Base-by-base conservation (phyloP, 1,140 invertebrate species). In the Mycetomoellerius zeteki region DNA sequence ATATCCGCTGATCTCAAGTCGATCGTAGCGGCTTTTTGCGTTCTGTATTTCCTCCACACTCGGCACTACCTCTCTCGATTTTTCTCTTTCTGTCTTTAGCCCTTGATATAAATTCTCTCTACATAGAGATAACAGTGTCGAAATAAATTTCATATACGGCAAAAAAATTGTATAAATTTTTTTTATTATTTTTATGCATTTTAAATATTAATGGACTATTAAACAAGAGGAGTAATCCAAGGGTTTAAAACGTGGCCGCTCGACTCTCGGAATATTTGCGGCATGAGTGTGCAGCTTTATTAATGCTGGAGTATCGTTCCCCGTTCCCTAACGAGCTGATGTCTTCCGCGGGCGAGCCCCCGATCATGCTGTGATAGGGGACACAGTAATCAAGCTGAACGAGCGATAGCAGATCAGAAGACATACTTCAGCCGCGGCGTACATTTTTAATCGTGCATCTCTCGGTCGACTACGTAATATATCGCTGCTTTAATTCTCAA, bases 1-100 rank as follows among this genome's bases (percentile, higher is more conserved):
- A 65, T 86, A 76, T 85, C 84, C 62, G 43, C 50, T 78, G 72
- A 77, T 86, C 84, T 80, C 58, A 65, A 78, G 76, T 78, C 76
- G 58, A 78, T 78, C 58, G 76, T 19, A 7, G 37, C 56, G 10
- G 24, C 24, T 65, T 78, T 78, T 78, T 78, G 58, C 37, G 37
- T 19, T 33, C 3, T 64, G 24, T 33, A 50, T 77, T 77, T 78
- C 14, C 43, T 78, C 75, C 24, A 47, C 58, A 30, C 24, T 21
- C 37, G 24, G 43, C 24, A 54, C 12, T 75, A 24, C 12, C 24
- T n/a, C 24, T 37, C 54, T 76, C 14, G 1, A 14, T 62, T 12
- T 76, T 43, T 75, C 30, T 58, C 52, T 21, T 7, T 37, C 69
- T 60, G 6, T 24, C 19, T 52, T 37, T 30, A 37, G 56, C 5